Evolutionary conservation across 53 echinoderm and acorn worm genomes (phyloP), one percentile per base, ranked within the genome.

Genomic region (Holothuria scabra): DNA sequence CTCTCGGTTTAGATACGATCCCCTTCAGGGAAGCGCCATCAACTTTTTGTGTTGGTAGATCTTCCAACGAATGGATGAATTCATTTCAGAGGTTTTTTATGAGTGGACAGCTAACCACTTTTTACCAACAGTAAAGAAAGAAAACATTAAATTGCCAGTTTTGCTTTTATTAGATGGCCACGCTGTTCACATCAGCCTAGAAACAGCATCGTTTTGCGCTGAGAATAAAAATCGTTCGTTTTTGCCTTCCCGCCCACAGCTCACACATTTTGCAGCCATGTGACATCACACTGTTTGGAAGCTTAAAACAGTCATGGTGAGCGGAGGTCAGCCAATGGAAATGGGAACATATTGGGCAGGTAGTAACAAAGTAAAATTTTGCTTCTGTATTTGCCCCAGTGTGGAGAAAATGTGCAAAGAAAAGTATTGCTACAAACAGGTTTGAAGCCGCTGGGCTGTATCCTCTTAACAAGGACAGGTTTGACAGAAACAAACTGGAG

Each of bases 191-290:
- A 44, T 83, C 1, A 68, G 46, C 48, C 60, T 75, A 18, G 65
- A 84, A 28, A 70, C 83, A n/a, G 60, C 74, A n/a, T 60, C 59
- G 21, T 72, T 88, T 5, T 88, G 88, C 34, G 34, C 13, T 37
- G 48, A 83, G 58, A 41, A 57, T 82, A 28, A 35, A n/a, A 67
- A 19, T 57, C 46, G 1, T 70, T 20, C 28, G 71, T 7, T 88
- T 83, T 34, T 83, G 88, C 61, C 52, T 88, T 64, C 74, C 88
- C 7, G 71, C 74, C 8, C 63, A 87, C 21, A 41, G 69, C 37
- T 79, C 67, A 6, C 89, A 89, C 41, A 64, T 87, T 2, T 38
- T 90, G 0, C 90, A 86, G 28, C 90, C 88, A 30, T 71, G 79
- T 41, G 91, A 91, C 41, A 35, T 88, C 4, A 11, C 85, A 0